Percentiles rank a stretch among this genome's conserved stretches.
Conservation (phyloP, 2,113 vertebrate species). For the Nestor notabilis region DNA sequence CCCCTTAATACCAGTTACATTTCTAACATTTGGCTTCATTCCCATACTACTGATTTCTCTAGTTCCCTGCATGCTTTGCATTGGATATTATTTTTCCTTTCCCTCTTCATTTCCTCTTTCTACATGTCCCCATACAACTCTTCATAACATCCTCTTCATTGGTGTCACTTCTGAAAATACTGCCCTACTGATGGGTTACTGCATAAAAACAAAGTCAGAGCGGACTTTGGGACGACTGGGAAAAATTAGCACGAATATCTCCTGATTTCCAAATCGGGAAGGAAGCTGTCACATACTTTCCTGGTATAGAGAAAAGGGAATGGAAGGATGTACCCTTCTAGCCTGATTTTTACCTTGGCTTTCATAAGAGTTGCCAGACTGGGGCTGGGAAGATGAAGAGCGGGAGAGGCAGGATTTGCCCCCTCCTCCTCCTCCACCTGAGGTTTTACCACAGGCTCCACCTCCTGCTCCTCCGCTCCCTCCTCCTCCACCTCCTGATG, state of each 20-base stretch:
- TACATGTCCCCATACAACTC: not conserved
- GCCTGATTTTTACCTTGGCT: conserved; percentile 31
- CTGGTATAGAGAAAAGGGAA: not conserved
- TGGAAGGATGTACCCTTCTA: not conserved
- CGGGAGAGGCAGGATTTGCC: conserved; percentile 19
- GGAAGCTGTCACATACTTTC: not conserved
- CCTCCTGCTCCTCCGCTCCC: not conserved
- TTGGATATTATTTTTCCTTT: not conserved
- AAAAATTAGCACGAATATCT: not conserved
- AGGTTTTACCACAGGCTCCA: not conserved
- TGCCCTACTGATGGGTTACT: not conserved
- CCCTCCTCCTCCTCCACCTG: conserved; percentile 40
- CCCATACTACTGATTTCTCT: not conserved
- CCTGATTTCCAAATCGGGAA: not conserved
- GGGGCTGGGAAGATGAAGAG: conserved; percentile 33
- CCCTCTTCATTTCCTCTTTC: not conserved
- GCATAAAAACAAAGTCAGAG: not conserved
- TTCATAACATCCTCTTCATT: not conserved
- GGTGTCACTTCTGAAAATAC: not conserved
- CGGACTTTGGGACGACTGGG: not conserved
- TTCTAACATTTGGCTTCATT: not conserved
- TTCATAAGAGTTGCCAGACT: not conserved
- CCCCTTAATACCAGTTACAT: not conserved
- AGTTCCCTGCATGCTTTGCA: not conserved
- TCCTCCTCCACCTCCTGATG: conserved; percentile 8